Evolutionary conservation across 2,113 vertebrate genomes (phyloP).

Genomic region (Dipodomys merriami): DNA sequence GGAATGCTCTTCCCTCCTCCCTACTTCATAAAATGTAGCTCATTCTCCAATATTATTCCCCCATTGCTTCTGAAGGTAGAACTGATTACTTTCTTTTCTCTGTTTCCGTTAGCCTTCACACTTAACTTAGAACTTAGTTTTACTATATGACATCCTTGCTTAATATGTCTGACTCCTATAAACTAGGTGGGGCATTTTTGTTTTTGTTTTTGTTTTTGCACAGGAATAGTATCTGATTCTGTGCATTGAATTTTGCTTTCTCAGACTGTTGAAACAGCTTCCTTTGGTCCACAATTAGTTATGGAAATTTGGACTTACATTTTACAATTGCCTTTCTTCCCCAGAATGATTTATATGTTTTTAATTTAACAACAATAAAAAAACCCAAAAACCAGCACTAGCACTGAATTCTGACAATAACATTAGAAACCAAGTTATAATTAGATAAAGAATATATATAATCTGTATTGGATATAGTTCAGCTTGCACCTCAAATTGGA

Average conservation of each 20-base stretch:
- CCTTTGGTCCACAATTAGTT: not conserved
- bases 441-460: conserved; percentile 63
- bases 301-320: conserved; percentile 44
- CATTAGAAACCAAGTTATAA: conserved; percentile 54
- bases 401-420: conserved; percentile 27
- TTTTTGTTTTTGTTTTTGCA: not conserved
- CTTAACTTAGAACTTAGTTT: not conserved
- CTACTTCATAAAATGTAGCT: not conserved
- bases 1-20: not conserved
- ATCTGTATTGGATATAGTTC: conserved; percentile 43
- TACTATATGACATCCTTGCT: not conserved
- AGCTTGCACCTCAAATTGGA: conserved; percentile 45
- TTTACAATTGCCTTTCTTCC: not conserved
- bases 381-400: not conserved
- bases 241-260: not conserved
- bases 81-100: not conserved
- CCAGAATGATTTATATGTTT: conserved; percentile 53
- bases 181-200: not conserved
- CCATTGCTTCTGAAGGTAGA: not conserved
- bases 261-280: not conserved
- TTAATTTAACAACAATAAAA: conserved; percentile 50
- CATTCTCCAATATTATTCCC: not conserved
- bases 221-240: not conserved
- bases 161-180: not conserved
- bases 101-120: not conserved